These are phyloP conservation scores for Acanthis flammea DNA, from an alignment of 2,797 vertebrate genomes.

Conservation along the genomic window DNA sequence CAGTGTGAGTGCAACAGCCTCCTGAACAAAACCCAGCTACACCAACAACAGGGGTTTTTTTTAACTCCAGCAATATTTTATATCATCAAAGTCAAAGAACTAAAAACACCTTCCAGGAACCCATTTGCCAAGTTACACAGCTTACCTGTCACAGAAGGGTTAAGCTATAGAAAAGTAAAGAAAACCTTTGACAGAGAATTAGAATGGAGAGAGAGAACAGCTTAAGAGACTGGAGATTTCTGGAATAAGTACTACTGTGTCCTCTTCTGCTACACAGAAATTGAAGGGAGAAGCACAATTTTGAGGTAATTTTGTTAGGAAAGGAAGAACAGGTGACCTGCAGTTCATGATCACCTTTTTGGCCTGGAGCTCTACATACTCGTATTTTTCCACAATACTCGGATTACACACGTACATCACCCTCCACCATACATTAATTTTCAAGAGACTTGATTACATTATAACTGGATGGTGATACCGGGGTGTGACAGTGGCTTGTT, in stretches of 20 bases:
- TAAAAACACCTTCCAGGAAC: not conserved
- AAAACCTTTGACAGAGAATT: not conserved
- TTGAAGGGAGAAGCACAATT: not conserved
- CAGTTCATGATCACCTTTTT: not conserved
- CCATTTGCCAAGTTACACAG: not conserved
- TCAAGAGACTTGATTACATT: not conserved
- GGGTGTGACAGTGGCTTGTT: not conserved
- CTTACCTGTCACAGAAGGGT: not conserved
- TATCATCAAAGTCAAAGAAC: not conserved
- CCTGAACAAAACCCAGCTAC: not conserved
- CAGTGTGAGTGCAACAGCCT: not conserved
- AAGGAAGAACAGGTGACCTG: not conserved
- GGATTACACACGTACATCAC: fast-evolving
- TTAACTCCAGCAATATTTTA: not conserved
- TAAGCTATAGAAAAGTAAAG: not conserved
- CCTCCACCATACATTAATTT: not conserved
- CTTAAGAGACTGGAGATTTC: not conserved
- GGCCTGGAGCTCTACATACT: not conserved
- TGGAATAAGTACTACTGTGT: not conserved
- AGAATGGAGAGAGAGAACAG: not conserved
- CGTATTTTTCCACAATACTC: not conserved
- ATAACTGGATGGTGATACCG: not conserved
- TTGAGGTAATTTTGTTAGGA: not conserved
- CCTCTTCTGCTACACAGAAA: not conserved
- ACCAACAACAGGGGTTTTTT: not conserved